phyloP scores from a whole-genome alignment of 2,113 vertebrate genomes.

The Ictalurus furcatus region DNA sequence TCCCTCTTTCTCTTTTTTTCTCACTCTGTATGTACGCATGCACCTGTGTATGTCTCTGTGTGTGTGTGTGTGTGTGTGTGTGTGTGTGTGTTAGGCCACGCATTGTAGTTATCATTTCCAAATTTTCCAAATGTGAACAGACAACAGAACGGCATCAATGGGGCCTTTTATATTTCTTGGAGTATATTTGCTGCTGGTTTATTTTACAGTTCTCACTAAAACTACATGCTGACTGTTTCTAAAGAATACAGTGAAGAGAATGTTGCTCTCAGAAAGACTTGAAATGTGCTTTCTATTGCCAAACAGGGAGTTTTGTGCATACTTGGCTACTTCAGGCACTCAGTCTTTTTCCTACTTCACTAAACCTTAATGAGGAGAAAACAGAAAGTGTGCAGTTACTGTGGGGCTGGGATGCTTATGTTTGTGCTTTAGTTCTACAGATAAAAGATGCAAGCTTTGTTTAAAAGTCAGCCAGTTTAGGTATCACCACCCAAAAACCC shows the following conservation, averaged over 20 bases:
- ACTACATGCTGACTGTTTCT: constrained; percentile 55
- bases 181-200: constrained; percentile 54
- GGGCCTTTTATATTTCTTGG: constrained; percentile 41
- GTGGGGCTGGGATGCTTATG: neutral
- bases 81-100: constrained; percentile 23
- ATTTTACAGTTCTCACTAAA: constrained; percentile 55
- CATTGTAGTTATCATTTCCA: constrained; percentile 52
- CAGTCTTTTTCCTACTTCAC: neutral
- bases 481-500: neutral
- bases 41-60: neutral
- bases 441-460: neutral
- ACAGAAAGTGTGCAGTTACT: neutral
- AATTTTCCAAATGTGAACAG: constrained; percentile 57
- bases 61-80: constrained; percentile 5
- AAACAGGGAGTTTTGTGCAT: constrained; percentile 51
- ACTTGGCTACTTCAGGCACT: constrained; percentile 49
- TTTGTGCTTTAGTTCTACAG: neutral
- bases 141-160: constrained; percentile 52
- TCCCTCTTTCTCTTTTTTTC: constrained; percentile 10
- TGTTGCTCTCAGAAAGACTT: constrained; percentile 43
- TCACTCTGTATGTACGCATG: neutral
- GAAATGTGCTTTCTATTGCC: constrained; percentile 51
- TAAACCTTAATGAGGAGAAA: constrained; percentile 20
- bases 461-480: neutral
- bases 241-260: constrained; percentile 39